Percentiles rank a stretch among this genome's conserved stretches.
These are phyloP conservation scores for Sorex araneus DNA, from an alignment of 2,113 vertebrate genomes.

Conservation along the genomic window DNA sequence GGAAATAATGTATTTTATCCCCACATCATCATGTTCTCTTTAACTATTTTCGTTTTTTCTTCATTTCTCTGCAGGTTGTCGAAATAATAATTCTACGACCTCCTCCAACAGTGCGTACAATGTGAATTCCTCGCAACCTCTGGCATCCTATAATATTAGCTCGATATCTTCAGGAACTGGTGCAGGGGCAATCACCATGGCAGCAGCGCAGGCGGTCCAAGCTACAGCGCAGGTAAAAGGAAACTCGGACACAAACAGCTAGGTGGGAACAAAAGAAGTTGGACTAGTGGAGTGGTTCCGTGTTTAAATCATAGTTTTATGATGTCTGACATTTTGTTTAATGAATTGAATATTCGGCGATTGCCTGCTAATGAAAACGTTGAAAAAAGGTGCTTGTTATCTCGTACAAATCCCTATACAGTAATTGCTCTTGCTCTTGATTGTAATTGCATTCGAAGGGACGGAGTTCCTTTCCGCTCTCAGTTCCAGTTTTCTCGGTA, in stretches of 20 bases:
- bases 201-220: conserved; percentile 99
- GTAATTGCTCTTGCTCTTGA: neutral
- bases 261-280: neutral
- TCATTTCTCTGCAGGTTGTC: conserved; percentile 93
- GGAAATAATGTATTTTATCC: conserved; percentile 68
- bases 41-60: conserved; percentile 84
- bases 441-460: too few relatives aligned
- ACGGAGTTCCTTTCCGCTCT: neutral
- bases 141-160: conserved; percentile 96
- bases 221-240: conserved; percentile 96
- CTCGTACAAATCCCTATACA: neutral
- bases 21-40: conserved; percentile 80
- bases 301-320: conserved; percentile 47
- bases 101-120: conserved; percentile 96
- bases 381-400: neutral
- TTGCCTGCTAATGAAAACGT: neutral
- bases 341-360: neutral
- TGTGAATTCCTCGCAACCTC: conserved; percentile 95
- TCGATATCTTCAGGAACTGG: conserved; percentile 95
- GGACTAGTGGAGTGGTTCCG: neutral
- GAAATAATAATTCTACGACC: conserved; percentile 94
- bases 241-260: neutral
- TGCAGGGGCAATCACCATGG: conserved; percentile 99
- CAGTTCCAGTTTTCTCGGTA: neutral
- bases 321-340: neutral